Percentiles rank a stretch among this genome's conserved stretches.
Evolutionary conservation across 92 coral and sea anemone genomes (phyloP).

Genomic region (Zoanthus sansibaricus): DNA sequence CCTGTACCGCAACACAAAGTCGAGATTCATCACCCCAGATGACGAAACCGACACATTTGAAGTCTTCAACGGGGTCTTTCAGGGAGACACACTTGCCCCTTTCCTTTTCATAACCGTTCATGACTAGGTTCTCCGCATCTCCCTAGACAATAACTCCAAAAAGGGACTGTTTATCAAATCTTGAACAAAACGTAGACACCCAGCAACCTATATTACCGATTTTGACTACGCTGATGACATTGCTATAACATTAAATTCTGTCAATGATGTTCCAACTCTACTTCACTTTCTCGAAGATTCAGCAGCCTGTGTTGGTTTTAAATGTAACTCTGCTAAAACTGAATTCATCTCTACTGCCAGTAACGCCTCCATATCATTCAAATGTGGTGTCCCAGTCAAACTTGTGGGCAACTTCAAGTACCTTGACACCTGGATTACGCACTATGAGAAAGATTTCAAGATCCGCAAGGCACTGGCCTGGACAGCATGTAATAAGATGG

Average conservation of each 20-base stretch:
- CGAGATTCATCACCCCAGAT: constrained; percentile 12
- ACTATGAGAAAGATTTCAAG: too few relatives aligned
- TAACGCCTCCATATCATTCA: neutral
- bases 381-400: neutral
- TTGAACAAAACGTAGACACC: neutral
- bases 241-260: constrained; percentile 2
- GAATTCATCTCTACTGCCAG: neutral
- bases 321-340: constrained; percentile 3
- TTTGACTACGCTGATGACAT: constrained; percentile 20
- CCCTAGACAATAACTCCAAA: neutral
- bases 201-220: neutral
- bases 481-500: too few relatives aligned
- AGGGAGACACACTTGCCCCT: neutral
- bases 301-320: neutral
- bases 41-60: constrained; percentile 17
- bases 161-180: neutral
- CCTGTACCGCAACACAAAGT: neutral
- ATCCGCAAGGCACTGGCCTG: too few relatives aligned
- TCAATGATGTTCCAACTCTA: neutral
- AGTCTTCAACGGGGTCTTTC: neutral
- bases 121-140: constrained; percentile 7
- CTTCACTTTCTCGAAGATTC: neutral
- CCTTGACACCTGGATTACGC: neutral
- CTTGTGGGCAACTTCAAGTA: constrained; percentile 10
- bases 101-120: constrained; percentile 1